phyloP scores from a whole-genome alignment of 2,888 invertebrate genomes.

The Geophilus truncorum region DNA sequence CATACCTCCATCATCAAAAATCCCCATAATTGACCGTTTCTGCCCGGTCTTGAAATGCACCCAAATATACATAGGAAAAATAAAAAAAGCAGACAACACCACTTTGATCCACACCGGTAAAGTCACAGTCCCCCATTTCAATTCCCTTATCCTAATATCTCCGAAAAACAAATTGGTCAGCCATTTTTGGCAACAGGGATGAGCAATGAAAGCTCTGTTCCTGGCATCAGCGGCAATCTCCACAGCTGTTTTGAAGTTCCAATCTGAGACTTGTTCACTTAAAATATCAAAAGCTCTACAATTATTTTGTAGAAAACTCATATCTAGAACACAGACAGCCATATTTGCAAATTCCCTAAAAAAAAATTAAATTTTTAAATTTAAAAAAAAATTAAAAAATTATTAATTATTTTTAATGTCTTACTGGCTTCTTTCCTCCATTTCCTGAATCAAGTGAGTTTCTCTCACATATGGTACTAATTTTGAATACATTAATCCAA shows the following conservation, averaged over 20 bases:
- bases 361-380: background rate
- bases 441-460: conserved; percentile 40
- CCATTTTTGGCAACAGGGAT: conserved; percentile 53
- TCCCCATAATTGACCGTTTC: conserved; percentile 36
- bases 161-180: conserved; percentile 50
- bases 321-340: conserved; percentile 45
- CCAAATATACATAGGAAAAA: conserved; percentile 49
- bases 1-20: conserved; percentile 38
- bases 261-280: conserved; percentile 46
- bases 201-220: conserved; percentile 50
- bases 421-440: conserved; percentile 40
- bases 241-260: conserved; percentile 47
- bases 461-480: conserved; percentile 40
- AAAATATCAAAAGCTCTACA: conserved; percentile 46
- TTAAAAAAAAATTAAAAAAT: background rate
- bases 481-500: conserved; percentile 41
- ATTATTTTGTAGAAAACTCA: conserved; percentile 45
- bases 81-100: conserved; percentile 44
- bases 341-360: conserved; percentile 41
- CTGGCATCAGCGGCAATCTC: conserved; percentile 49
- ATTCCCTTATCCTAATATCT: conserved; percentile 46
- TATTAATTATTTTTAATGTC: background rate
- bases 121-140: conserved; percentile 45
- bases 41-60: conserved; percentile 41
- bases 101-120: conserved; percentile 48